These are phyloP conservation scores for Limnephilus rhombicus DNA, from an alignment of 2,888 invertebrate species.

Conservation along the genomic window DNA sequence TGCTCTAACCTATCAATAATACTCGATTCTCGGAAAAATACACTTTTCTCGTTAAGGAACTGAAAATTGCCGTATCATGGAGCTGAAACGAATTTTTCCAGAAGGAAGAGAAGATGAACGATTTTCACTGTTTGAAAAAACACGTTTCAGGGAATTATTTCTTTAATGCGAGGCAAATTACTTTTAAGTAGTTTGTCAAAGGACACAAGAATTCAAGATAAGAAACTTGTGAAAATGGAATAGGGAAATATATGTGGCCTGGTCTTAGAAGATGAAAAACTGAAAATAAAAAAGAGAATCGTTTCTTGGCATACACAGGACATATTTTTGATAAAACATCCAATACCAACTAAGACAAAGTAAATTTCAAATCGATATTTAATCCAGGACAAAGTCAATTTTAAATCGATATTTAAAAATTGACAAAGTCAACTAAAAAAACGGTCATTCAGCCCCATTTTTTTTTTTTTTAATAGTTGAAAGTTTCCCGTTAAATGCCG, in stretches of 20 bases:
- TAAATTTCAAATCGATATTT: no score
- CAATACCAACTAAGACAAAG: no score
- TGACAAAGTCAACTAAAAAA: no score
- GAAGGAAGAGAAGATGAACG: background rate
- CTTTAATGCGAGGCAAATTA: background rate
- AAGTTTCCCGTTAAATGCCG: no score
- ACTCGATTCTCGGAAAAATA: background rate
- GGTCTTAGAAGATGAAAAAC: background rate
- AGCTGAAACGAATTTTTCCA: background rate
- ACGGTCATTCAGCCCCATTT: no score
- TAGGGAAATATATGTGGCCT: background rate
- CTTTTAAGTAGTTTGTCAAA: slow-evolving; percentile 1
- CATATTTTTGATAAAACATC: no score
- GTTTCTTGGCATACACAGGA: no score
- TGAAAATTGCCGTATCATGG: background rate
- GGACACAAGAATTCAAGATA: background rate
- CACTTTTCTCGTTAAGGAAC: background rate
- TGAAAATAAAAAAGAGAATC: background rate
- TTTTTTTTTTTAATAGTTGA: no score
- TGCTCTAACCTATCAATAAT: background rate
- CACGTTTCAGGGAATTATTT: background rate
- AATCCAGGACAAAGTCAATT: no score
- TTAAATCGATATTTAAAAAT: no score
- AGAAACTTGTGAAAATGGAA: background rate
- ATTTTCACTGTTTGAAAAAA: background rate